A percentile compares a stretch with the other conserved stretches of the same genome.
Conservation (phyloP, 2,113 vertebrate genomes). For the Sinocyclocheilus anshuiensis region DNA sequence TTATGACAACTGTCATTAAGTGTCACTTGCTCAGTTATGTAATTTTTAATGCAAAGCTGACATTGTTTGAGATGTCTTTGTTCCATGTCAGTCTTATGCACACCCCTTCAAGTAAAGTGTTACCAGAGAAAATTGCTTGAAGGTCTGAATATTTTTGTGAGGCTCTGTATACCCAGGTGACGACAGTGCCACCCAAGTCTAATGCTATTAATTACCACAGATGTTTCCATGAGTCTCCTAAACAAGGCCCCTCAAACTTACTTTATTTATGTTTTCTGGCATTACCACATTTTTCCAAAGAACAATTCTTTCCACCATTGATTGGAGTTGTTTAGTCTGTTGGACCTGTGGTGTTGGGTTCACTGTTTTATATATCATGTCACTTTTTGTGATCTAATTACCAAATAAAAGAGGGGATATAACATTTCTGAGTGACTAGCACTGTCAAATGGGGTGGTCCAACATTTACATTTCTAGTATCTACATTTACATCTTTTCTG, state of each 20-base stretch:
- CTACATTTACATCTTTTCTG: conserved; percentile 45
- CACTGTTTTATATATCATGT: conserved; percentile 84
- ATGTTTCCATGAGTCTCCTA: conserved; percentile 73
- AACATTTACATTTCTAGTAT: conserved; percentile 78
- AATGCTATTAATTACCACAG: conserved; percentile 75
- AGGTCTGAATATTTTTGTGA: conserved; percentile 58
- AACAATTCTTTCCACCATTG: conserved; percentile 80
- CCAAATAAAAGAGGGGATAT: conserved; percentile 67
- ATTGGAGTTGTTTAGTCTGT: conserved; percentile 91
- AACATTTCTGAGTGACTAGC: conserved; percentile 66
- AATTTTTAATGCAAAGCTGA: too few species aligned
- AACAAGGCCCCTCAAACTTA: conserved; percentile 65
- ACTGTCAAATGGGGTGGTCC: conserved; percentile 90
- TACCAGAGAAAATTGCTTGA: conserved; percentile 18
- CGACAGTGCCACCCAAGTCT: conserved; percentile 72
- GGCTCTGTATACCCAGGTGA: conserved; percentile 66
- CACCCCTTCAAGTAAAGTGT: too few species aligned
- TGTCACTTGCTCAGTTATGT: too few species aligned
- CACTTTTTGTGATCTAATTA: conserved; percentile 85
- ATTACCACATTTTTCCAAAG: conserved; percentile 74
- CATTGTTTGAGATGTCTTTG: too few species aligned
- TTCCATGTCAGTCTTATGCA: too few species aligned
- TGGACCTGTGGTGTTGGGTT: conserved; percentile 77
- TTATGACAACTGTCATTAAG: too few species aligned
- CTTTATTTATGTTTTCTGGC: conserved; percentile 81